Conservation (phyloP, 1,140 invertebrate species). For the Euwallacea similis region DNA sequence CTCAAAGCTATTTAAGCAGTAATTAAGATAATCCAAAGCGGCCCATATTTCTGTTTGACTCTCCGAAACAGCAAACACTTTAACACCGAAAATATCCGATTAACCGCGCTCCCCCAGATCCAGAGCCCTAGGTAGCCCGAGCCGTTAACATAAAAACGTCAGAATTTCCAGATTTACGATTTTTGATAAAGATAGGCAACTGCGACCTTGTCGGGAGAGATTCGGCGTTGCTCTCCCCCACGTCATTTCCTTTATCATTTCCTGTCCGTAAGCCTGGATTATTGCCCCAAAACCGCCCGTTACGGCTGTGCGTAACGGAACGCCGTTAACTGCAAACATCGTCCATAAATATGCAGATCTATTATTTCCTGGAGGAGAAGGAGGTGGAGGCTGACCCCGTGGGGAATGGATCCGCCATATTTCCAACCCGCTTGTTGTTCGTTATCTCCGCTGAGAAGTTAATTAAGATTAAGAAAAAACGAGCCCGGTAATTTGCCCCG, state of each 20-base stretch:
- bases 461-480: too few relatives aligned
- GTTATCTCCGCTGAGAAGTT: too few relatives aligned
- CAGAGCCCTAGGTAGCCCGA: slow-evolving; percentile 22
- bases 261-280: slow-evolving; percentile 38
- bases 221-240: slow-evolving; percentile 13
- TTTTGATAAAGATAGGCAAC: slow-evolving; percentile 39
- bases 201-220: slow-evolving; percentile 16
- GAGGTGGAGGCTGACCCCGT: not conserved
- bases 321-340: slow-evolving; percentile 34
- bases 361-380: slow-evolving; percentile 21
- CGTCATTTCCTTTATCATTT: slow-evolving; percentile 38
- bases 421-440: too few relatives aligned
- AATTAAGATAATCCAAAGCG: too few relatives aligned
- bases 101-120: slow-evolving; percentile 24
- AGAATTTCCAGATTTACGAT: slow-evolving; percentile 37
- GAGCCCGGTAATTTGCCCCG: too few relatives aligned
- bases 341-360: slow-evolving; percentile 38
- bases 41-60: too few relatives aligned
- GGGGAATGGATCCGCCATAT: too few relatives aligned
- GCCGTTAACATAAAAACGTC: slow-evolving; percentile 38
- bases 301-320: slow-evolving; percentile 31
- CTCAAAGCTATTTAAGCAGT: too few relatives aligned
- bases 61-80: too few relatives aligned
- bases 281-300: slow-evolving; percentile 33
- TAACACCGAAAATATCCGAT: slow-evolving; percentile 16